Evolutionary conservation across 2,888 invertebrate genomes (phyloP).

Genomic region (Lithophane leautieri): DNA sequence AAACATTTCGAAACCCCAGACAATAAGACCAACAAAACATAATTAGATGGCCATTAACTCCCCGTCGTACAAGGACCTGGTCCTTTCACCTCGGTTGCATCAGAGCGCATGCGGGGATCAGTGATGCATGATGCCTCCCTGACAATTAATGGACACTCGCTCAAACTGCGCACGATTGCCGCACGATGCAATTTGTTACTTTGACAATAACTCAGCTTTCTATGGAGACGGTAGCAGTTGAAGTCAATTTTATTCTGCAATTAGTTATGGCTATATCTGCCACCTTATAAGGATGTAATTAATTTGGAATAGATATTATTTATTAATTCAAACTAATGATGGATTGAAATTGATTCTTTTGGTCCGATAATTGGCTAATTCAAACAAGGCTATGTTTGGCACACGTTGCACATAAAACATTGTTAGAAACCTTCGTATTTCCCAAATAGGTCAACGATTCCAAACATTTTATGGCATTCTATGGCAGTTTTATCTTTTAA

Average conservation of each 20-base stretch:
- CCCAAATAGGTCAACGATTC: not conserved
- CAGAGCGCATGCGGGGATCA: slow-evolving; percentile 65
- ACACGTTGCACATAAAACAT: not conserved
- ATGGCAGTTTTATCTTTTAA: not conserved
- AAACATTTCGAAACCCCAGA: slow-evolving; percentile 44
- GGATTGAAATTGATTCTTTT: slow-evolving; percentile 48
- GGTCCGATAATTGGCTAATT: slow-evolving; percentile 20
- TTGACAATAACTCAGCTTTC: slow-evolving; percentile 66
- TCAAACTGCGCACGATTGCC: slow-evolving; percentile 61
- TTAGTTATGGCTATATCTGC: slow-evolving; percentile 59
- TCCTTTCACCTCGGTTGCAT: slow-evolving; percentile 68
- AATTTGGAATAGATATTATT: slow-evolving; percentile 51
- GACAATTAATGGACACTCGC: slow-evolving; percentile 69
- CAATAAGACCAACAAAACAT: slow-evolving; percentile 36
- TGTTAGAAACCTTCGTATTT: not conserved
- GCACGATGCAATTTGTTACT: slow-evolving; percentile 66
- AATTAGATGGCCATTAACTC: slow-evolving; percentile 53
- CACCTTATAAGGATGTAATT: slow-evolving; percentile 57
- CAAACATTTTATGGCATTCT: not conserved
- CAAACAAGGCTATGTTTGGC: slow-evolving; percentile 18
- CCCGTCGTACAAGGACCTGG: slow-evolving; percentile 48
- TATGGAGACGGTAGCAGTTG: slow-evolving; percentile 62
- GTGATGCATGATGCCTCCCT: slow-evolving; percentile 73
- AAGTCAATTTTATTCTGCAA: slow-evolving; percentile 62
- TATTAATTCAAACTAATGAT: slow-evolving; percentile 49